These are phyloP conservation scores for Theocolax elegans DNA, from an alignment of 1,140 invertebrate species.

Conservation along the genomic window DNA sequence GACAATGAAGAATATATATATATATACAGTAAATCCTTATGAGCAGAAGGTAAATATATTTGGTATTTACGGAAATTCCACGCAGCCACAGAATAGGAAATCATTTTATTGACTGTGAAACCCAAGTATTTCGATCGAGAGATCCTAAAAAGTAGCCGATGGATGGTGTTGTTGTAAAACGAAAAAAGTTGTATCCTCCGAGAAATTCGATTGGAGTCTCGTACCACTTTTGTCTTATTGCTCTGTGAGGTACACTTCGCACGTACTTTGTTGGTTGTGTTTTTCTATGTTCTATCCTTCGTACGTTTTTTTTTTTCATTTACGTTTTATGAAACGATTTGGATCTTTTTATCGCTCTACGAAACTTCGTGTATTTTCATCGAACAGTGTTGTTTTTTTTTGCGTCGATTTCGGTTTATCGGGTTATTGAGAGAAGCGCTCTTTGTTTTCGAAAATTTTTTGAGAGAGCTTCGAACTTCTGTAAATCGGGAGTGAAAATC, in stretches of 20 bases:
- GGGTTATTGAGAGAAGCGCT: no score
- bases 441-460: no score
- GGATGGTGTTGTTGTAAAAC: constrained; percentile 4
- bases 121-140: no score
- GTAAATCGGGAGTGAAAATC: no score
- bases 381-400: no score
- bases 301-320: no score
- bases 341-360: constrained; percentile 18
- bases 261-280: constrained; percentile 25
- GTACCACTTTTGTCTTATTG: constrained; percentile 28
- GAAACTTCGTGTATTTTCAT: not conserved
- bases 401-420: no score
- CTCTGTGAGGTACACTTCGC: not conserved
- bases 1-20: no score
- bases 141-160: no score
- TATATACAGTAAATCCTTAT: no score
- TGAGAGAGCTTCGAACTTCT: no score
- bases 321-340: constrained; percentile 24
- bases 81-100: constrained; percentile 1
- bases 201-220: constrained; percentile 25
- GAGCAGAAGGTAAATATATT: constrained; percentile 17
- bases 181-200: constrained; percentile 16
- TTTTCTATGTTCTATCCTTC: no score
- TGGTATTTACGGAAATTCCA: not conserved
- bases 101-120: constrained; percentile 32